phyloP scores from a whole-genome alignment of 2,797 vertebrate species.

The Jordanella pulchra region DNA sequence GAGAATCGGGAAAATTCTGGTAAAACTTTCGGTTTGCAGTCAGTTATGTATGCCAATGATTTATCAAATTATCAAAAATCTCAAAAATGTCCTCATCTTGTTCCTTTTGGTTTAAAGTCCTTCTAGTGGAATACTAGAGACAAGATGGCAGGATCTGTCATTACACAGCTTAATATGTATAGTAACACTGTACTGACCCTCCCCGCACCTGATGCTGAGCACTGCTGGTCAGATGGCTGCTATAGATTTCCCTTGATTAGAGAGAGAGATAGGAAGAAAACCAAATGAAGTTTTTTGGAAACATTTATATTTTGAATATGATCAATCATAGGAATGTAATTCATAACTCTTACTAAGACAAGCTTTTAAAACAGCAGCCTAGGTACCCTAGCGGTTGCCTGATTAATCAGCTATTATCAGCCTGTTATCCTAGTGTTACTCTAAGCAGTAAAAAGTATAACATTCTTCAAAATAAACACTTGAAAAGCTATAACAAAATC shows the following conservation, averaged over 20 bases:
- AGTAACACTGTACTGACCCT: neutral
- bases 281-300: neutral
- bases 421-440: neutral
- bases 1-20: no score
- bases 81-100: neutral
- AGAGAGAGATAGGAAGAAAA: no score
- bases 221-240: neutral
- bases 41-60: neutral
- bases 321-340: neutral
- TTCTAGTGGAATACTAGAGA: neutral
- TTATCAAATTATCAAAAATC: neutral
- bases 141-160: neutral
- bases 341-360: neutral
- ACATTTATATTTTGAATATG: neutral
- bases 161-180: neutral
- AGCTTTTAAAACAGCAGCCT: neutral
- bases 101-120: neutral
- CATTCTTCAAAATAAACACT: neutral
- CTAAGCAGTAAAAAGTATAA: neutral
- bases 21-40: neutral
- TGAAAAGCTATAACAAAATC: neutral
- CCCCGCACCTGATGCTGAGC: neutral
- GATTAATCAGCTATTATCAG: neutral
- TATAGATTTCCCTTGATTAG: neutral
- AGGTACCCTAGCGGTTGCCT: neutral